phyloP scores from a whole-genome alignment of 2,888 invertebrate genomes.

The Helleia helle region DNA sequence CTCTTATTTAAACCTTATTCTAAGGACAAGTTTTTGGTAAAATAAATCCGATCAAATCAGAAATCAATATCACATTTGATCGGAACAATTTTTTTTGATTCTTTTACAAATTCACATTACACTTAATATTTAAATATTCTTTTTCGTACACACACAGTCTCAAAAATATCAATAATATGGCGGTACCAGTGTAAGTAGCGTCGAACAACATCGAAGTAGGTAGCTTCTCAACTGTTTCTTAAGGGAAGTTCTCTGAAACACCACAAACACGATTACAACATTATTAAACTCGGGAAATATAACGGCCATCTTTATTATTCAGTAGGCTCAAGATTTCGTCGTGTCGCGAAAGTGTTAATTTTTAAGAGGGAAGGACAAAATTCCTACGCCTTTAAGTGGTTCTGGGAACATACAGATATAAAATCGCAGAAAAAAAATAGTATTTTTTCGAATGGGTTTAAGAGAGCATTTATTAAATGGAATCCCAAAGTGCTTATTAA shows the following conservation, averaged over 20 bases:
- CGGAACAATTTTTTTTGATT: too few species aligned
- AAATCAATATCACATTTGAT: too few species aligned
- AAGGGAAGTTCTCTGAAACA: constrained; percentile 16
- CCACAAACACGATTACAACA: constrained; percentile 37
- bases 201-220: constrained; percentile 9
- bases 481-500: too few species aligned
- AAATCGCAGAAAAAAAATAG: not conserved
- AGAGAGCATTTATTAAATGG: too few species aligned
- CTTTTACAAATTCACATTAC: too few species aligned
- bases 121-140: too few species aligned
- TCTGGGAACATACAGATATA: constrained; percentile 20
- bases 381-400: constrained; percentile 31
- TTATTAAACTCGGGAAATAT: constrained; percentile 37
- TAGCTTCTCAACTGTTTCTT: constrained; percentile 18
- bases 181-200: constrained; percentile 12
- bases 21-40: too few species aligned
- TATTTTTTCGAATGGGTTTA: too few species aligned
- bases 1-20: too few species aligned
- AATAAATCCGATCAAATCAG: too few species aligned
- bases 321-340: constrained; percentile 39
- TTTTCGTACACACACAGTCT: too few species aligned
- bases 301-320: constrained; percentile 47
- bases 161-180: not conserved
- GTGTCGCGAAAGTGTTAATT: constrained; percentile 52
- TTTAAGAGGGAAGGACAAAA: constrained; percentile 46